phyloP scores from a whole-genome alignment of 64 coral and sea anemone species.

The Hydrozoanthus tunicans region DNA sequence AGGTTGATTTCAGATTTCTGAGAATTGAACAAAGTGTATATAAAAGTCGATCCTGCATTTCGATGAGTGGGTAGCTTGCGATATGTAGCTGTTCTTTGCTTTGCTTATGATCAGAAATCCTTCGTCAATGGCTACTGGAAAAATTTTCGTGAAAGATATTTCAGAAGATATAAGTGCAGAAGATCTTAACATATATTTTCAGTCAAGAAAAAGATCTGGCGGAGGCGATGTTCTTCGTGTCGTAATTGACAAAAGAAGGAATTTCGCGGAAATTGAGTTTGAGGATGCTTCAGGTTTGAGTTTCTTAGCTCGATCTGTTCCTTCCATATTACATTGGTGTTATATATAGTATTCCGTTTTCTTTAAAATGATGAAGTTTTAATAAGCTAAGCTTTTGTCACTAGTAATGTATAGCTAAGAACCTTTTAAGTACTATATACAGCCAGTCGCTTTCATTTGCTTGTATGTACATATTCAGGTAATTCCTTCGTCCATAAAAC shows the following conservation, averaged over 20 bases:
- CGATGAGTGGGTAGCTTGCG: no score
- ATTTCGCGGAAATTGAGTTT: conserved; percentile 22
- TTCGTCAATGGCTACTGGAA: neutral
- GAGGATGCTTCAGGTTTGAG: conserved; percentile 21
- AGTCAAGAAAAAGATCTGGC: conserved; percentile 10
- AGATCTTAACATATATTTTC: conserved; percentile 30
- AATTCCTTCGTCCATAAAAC: no score
- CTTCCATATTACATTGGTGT: no score
- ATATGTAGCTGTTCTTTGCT: neutral
- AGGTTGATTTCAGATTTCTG: neutral
- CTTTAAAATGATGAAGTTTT: no score
- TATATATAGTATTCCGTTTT: no score
- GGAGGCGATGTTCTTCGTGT: conserved; percentile 25
- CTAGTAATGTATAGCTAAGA: no score
- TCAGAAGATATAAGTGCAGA: neutral
- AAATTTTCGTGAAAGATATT: conserved; percentile 1
- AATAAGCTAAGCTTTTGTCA: no score
- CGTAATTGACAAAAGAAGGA: conserved; percentile 10
- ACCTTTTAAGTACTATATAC: no score
- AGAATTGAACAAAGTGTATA: neutral
- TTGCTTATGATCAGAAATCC: neutral
- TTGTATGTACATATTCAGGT: no score
- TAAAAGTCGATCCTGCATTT: no score
- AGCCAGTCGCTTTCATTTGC: no score
- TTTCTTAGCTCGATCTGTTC: no score